A percentile compares a stretch with the other conserved stretches of the same genome.
phyloP scores from a whole-genome alignment of 2,113 vertebrate species.

The Strix aluco region DNA sequence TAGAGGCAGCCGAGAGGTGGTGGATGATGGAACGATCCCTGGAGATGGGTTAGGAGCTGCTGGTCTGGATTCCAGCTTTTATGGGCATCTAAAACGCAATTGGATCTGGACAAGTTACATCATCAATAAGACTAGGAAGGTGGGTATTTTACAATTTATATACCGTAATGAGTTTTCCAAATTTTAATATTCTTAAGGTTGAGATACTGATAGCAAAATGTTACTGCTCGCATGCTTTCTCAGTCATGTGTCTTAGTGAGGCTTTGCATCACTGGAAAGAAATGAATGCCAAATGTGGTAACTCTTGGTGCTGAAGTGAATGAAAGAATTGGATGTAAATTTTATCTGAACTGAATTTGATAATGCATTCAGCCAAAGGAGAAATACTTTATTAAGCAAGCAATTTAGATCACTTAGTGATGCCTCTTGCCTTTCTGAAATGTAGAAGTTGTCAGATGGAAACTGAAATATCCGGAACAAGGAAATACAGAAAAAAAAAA shows the following conservation, averaged over 20 bases:
- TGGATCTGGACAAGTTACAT: slow-evolving; percentile 97
- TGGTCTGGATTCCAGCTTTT: slow-evolving; percentile 92
- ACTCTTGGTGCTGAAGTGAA: background rate
- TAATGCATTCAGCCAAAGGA: background rate
- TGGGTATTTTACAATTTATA: slow-evolving; percentile 14
- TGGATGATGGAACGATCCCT: slow-evolving; percentile 85
- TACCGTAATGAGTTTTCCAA: background rate
- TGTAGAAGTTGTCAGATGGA: background rate
- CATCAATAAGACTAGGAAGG: slow-evolving; percentile 77
- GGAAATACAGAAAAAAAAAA: background rate
- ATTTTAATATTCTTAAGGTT: background rate
- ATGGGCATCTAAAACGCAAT: slow-evolving; percentile 92
- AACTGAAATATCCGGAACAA: background rate
- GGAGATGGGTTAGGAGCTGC: slow-evolving; percentile 91
- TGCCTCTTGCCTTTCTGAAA: background rate
- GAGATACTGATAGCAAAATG: background rate
- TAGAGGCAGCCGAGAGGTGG: slow-evolving; percentile 84
- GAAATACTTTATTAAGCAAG: background rate
- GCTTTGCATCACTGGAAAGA: background rate
- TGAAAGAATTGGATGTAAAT: background rate
- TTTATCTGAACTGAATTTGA: background rate
- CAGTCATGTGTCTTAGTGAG: background rate
- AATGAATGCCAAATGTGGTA: background rate
- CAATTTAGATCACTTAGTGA: background rate
- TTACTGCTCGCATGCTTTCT: background rate